Percentiles rank a stretch among this genome's conserved stretches.
These are phyloP conservation scores for Frankliniella intonsa DNA, from an alignment of 2,888 invertebrate genomes.

Conservation along the genomic window DNA sequence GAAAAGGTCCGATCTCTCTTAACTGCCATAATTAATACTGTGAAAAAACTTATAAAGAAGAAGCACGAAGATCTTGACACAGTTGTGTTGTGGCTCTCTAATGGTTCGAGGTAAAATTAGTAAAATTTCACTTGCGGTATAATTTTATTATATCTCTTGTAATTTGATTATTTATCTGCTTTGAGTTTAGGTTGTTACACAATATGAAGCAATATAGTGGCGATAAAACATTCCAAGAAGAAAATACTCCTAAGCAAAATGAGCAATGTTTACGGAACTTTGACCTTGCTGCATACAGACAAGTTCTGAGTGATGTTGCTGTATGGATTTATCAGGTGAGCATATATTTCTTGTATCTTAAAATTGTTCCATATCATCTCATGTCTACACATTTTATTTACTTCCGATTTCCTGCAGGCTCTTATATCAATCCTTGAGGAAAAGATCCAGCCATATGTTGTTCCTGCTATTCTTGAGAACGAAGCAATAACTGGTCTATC, in stretches of 20 bases:
- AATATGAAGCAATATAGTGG: slow-evolving; percentile 95
- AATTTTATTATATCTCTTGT: not conserved
- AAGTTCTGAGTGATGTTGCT: slow-evolving; percentile 74
- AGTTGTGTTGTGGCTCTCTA: slow-evolving; percentile 76
- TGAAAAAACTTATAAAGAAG: slow-evolving; percentile 75
- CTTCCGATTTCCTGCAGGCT: slow-evolving; percentile 46
- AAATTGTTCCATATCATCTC: not conserved
- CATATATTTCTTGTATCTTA: not conserved
- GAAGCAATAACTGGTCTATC: slow-evolving; percentile 76
- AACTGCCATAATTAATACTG: slow-evolving; percentile 67
- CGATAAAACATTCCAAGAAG: slow-evolving; percentile 74
- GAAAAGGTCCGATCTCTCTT: slow-evolving; percentile 75
- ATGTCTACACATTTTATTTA: not conserved
- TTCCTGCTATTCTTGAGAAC: slow-evolving; percentile 88
- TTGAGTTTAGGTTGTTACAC: slow-evolving; percentile 63
- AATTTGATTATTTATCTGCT: not conserved
- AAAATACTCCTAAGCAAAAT: slow-evolving; percentile 85
- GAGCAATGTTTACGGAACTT: slow-evolving; percentile 90
- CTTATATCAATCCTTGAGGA: slow-evolving; percentile 59
- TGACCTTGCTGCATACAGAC: slow-evolving; percentile 87
- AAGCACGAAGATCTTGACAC: slow-evolving; percentile 71
- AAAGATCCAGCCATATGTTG: slow-evolving; percentile 69
- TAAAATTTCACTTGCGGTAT: slow-evolving; percentile 27
- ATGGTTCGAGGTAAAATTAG: slow-evolving; percentile 62
- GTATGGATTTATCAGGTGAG: slow-evolving; percentile 75